Evolutionary conservation across 1,140 invertebrate genomes (phyloP).

Genomic region (Cepaea nemoralis): DNA sequence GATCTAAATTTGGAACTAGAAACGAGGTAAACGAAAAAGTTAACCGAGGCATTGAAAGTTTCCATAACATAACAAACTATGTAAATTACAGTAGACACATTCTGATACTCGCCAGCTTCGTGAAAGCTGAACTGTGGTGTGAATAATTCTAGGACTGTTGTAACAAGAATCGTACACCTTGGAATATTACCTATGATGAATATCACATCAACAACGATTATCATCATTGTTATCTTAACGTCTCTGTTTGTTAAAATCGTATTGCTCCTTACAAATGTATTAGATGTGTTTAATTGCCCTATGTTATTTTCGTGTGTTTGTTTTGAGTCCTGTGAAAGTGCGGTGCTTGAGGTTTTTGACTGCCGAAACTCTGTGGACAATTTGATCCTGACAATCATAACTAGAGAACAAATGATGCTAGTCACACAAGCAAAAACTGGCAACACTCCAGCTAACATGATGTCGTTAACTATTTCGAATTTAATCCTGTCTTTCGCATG

Average conservation of each 20-base stretch:
- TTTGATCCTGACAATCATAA: conserved; percentile 16
- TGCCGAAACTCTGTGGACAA: not conserved
- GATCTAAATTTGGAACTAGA: not conserved
- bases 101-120: not conserved
- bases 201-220: not conserved
- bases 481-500: not conserved
- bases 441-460: not conserved
- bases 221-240: not conserved
- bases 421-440: not conserved
- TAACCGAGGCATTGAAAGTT: not conserved
- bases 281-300: not conserved
- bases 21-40: not conserved
- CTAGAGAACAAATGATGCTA: not conserved
- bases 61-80: not conserved
- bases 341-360: not conserved
- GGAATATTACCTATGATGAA: not conserved
- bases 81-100: not conserved
- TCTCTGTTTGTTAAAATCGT: not conserved
- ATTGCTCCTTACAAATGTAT: too few species aligned
- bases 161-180: not conserved
- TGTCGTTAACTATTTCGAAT: not conserved
- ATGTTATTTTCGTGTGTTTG: not conserved
- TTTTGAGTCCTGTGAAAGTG: not conserved
- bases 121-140: not conserved
- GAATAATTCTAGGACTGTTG: too few species aligned